Evolutionary conservation across 2,113 vertebrate species (phyloP).

Genomic region (Corythaeola cristata): DNA sequence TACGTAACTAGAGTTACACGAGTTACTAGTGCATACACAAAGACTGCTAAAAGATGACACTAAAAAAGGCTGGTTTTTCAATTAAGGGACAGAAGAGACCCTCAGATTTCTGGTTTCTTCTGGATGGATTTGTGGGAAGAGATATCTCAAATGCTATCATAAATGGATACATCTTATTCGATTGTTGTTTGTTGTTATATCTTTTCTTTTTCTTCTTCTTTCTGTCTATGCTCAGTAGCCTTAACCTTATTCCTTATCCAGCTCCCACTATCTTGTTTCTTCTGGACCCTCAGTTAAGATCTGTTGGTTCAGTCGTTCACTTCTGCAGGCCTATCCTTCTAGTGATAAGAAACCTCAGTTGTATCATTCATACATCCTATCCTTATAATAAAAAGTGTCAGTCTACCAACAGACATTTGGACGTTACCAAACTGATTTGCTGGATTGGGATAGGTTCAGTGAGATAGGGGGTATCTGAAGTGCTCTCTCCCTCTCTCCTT

Average conservation of each 20-base stretch:
- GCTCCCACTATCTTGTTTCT: background rate
- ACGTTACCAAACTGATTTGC: background rate
- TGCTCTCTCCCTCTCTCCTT: background rate
- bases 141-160: background rate
- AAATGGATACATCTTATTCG: background rate
- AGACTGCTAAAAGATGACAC: background rate
- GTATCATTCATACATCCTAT: background rate
- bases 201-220: background rate
- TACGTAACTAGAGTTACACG: background rate
- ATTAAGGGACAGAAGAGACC: background rate
- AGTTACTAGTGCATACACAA: background rate
- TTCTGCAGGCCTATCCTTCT: background rate
- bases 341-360: background rate
- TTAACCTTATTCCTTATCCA: background rate
- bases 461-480: background rate
- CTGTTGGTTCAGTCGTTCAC: background rate
- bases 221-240: background rate
- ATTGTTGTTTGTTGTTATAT: background rate
- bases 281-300: background rate
- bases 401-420: background rate
- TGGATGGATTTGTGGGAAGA: fast-evolving
- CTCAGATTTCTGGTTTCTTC: background rate
- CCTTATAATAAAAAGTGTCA: background rate
- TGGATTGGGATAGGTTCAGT: background rate
- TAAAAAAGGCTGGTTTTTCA: background rate